Evolutionary conservation across 2,797 vertebrate genomes (phyloP), one percentile per base, ranked within the genome.

Genomic region (Scolopax bukidnonensis): DNA sequence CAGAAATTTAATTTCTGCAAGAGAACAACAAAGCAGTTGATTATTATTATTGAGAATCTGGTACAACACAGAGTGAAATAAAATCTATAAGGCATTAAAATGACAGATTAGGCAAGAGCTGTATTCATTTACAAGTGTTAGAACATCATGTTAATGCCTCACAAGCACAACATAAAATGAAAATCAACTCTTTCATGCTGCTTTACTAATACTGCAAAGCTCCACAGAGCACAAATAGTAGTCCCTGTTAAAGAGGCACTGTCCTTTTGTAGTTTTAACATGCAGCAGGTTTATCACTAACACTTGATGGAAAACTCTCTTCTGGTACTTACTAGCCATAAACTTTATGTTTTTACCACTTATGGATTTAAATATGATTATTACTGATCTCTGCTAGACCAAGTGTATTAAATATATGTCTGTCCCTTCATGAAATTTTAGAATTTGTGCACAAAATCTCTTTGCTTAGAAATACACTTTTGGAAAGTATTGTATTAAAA

Each of bases 81-180:
- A 99, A 99, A 99, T 99, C 99, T 99, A 99, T 99, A 99, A 98
- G 98, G 98, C 99, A 99, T 99, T 99, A 99, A 99, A 99, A 99
- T 99, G 99, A 99, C 98, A 99, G 99, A 99, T 99, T 99, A 99
- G 98, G 98, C 98, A 98, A 98, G 98, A 97, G 98, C 98, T 98
- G 98, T 98, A 98, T 99, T 99, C 99, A 99, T 99, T 99, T 99
- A 99, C 99, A 99, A 99, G 99, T 99, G 99, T 99, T 99, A 99
- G 99, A 99, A 99, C 99, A 99, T 99, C 98, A 99, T 98, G 97
- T 98, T 99, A 99, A 99, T 99, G 99, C 98, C 98, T 98, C 97
- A 98, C 99, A 98, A 99, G 98, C 97, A 98, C 98, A 98, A 99
- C 98, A 98, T 98, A 99, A 99, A 99, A 99, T 98, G 98, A 99